Base-by-base conservation (phyloP, 2,888 invertebrate species). In the Melitaea athalia region DNA sequence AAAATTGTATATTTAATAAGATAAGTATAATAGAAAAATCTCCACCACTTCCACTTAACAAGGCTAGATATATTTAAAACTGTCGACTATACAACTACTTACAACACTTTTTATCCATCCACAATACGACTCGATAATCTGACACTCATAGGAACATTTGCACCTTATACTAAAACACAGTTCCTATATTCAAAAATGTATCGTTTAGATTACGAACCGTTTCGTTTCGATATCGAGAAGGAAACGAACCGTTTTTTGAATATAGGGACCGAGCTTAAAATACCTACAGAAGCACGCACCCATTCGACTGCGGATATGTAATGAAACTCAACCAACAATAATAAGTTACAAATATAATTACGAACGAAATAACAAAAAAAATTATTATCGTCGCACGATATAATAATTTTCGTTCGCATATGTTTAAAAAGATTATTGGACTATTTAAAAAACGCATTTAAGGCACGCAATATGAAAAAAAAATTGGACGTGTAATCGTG, bases 61-160 rank as follows among this genome's bases (percentile, higher is more conserved):
- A 85, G 83, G 85, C 86, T 85, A 87, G 78, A 81, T 76, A 84
- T 84, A 84, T 85, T 82, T n/a, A 82, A 83, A 84, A 85, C 84
- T 84, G 84, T 87, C 86, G 79, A 80, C 81, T 85, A 82, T 85
- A 86, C 82, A 80, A 77, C 81, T 74, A 77, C 72, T 71, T 74
- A 76, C 77, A 77, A 74, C 73, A 67, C 70, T 74, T 79, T 77
- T 78, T 79, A 80, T 79, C 78, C 75, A 79, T 75, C 63, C 64
- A 64, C 64, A 67, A 68, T 63, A 65, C 69, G 67, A 59, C 65
- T 75, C 70, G 73, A 77, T 78, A 77, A 83, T 85, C 83, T 84
- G 79, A 87, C 89, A 89, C 84, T 85, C 89, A 89, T 92, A 92
- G 92, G 92, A 92, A 92, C 92, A 91, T 92, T 91, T 91, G 86